phyloP scores from a whole-genome alignment of 2,113 vertebrate genomes.

The Ammodytes marinus region DNA sequence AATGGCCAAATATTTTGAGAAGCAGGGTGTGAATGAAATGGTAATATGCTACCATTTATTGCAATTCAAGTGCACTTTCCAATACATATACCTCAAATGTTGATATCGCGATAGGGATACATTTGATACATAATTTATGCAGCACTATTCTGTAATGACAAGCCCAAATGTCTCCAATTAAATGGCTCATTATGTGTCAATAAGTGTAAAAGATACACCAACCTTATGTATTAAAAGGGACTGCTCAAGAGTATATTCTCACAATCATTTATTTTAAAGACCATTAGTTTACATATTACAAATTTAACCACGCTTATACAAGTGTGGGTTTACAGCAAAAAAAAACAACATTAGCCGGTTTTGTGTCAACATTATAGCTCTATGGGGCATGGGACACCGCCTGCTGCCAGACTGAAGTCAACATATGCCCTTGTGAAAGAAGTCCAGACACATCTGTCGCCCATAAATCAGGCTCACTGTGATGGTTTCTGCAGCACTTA shows the following conservation, averaged over 20 bases:
- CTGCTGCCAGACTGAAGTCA: conserved; percentile 3
- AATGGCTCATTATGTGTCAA: background rate
- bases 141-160: background rate
- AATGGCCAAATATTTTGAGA: too few species aligned
- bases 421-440: background rate
- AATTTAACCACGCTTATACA: conserved; percentile 8
- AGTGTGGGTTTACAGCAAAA: background rate
- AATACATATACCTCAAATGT: too few species aligned
- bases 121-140: too few species aligned
- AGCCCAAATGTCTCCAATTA: background rate
- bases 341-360: background rate
- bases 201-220: background rate
- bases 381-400: background rate
- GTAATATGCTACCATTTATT: too few species aligned
- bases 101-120: too few species aligned
- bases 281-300: conserved; percentile 31
- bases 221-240: background rate
- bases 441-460: conserved; percentile 3
- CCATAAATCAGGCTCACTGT: background rate
- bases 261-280: conserved; percentile 36
- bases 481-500: background rate
- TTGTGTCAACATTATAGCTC: background rate
- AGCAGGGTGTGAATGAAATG: too few species aligned
- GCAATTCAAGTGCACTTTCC: too few species aligned
- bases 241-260: background rate